Percentiles rank a stretch among this genome's conserved stretches.
These are phyloP conservation scores for Sternotherus odoratus DNA, from an alignment of 2,797 vertebrate genomes.

Conservation along the genomic window DNA sequence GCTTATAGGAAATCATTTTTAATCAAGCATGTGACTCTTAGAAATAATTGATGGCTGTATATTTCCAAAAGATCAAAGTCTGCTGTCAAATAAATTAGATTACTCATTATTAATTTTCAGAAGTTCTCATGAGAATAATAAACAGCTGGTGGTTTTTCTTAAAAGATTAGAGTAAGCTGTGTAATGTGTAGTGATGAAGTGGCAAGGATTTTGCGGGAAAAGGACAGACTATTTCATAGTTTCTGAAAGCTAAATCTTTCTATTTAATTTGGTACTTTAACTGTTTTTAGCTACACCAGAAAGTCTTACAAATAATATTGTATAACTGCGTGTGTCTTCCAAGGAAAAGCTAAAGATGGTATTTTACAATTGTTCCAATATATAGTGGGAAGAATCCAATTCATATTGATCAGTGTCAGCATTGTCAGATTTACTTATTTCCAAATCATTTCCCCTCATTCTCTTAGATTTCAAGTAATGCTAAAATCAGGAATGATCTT, in stretches of 20 bases:
- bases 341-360: background rate
- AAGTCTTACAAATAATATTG: background rate
- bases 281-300: slow-evolving; percentile 27
- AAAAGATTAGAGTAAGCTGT: slow-evolving; percentile 67
- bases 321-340: background rate
- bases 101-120: slow-evolving; percentile 48
- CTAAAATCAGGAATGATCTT: slow-evolving; percentile 10
- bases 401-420: background rate
- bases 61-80: slow-evolving; percentile 66
- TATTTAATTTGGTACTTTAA: slow-evolving; percentile 37
- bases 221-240: background rate
- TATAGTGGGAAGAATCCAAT: background rate
- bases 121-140: slow-evolving; percentile 67
- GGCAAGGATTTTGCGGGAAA: slow-evolving; percentile 1
- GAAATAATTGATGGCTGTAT: slow-evolving; percentile 43
- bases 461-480: background rate
- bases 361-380: slow-evolving; percentile 31
- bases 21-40: slow-evolving; percentile 32
- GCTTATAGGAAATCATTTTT: slow-evolving; percentile 46
- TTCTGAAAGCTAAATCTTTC: slow-evolving; percentile 10
- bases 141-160: slow-evolving; percentile 53
- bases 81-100: slow-evolving; percentile 61
- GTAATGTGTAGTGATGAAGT: slow-evolving; percentile 51
- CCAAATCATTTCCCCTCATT: slow-evolving; percentile 15
- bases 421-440: slow-evolving; percentile 38